Percentiles rank a stretch among this genome's conserved stretches.
These are phyloP conservation scores for Euwallacea similis DNA, from an alignment of 1,140 invertebrate species.

Conservation along the genomic window DNA sequence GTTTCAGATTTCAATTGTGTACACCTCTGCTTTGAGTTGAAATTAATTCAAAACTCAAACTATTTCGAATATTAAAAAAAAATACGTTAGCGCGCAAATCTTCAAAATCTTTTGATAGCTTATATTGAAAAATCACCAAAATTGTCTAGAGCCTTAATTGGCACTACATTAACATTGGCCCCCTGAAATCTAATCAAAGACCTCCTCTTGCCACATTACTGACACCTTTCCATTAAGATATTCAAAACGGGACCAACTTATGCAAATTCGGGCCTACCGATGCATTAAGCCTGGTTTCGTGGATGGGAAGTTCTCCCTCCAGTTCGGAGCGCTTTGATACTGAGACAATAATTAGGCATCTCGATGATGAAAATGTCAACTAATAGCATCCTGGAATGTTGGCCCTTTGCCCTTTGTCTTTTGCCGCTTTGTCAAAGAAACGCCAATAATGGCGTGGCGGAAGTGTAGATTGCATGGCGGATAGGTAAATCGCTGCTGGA, in stretches of 20 bases:
- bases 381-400: constrained; percentile 22
- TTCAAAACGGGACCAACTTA: constrained; percentile 5
- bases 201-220: no score
- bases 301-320: constrained; percentile 1
- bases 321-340: background rate
- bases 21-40: no score
- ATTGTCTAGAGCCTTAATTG: no score
- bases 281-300: constrained; percentile 22
- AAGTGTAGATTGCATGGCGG: constrained; percentile 15
- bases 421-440: constrained; percentile 18
- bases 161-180: no score
- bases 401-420: constrained; percentile 26
- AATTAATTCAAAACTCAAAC: no score
- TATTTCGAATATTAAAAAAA: no score
- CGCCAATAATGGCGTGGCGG: constrained; percentile 23
- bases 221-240: no score
- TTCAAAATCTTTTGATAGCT: no score
- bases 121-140: no score
- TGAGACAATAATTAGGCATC: constrained; percentile 25
- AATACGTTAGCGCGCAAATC: no score
- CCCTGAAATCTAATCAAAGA: no score
- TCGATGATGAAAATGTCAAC: constrained; percentile 21
- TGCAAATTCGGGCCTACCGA: constrained; percentile 11
- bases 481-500: constrained; percentile 4
- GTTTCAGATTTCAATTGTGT: no score